phyloP scores from a whole-genome alignment of 1,140 invertebrate species.

The Magallana ariakensis region DNA sequence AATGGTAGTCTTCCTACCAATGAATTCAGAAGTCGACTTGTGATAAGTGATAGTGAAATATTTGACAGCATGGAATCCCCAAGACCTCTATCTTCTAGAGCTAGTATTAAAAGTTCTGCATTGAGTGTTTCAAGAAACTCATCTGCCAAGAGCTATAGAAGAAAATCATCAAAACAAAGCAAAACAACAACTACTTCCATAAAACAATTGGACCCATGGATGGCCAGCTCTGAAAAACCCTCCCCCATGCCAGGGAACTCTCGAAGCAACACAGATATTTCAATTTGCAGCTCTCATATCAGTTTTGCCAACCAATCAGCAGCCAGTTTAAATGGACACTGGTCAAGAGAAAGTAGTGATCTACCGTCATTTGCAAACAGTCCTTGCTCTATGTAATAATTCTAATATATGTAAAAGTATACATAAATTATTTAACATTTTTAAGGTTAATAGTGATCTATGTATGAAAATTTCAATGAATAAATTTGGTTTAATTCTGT shows the following conservation, averaged over 20 bases:
- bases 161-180: too few species aligned
- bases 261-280: background rate
- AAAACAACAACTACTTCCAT: too few species aligned
- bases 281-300: background rate
- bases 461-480: too few species aligned
- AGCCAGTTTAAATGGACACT: background rate
- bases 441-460: too few species aligned
- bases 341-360: background rate
- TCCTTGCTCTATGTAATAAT: background rate
- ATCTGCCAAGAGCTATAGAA: too few species aligned
- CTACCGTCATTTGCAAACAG: conserved; percentile 3
- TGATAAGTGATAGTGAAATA: background rate
- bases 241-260: background rate
- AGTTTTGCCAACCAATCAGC: background rate
- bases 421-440: too few species aligned
- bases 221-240: background rate
- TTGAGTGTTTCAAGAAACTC: background rate
- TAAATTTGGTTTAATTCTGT: too few species aligned
- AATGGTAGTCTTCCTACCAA: too few species aligned
- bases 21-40: background rate
- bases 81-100: background rate
- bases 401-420: background rate
- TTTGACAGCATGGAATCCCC: background rate
- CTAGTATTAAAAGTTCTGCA: background rate
- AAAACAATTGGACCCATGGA: too few species aligned